These are phyloP conservation scores for Phyllotreta striolata DNA, from an alignment of 2,888 invertebrate genomes.

Conservation along the genomic window DNA sequence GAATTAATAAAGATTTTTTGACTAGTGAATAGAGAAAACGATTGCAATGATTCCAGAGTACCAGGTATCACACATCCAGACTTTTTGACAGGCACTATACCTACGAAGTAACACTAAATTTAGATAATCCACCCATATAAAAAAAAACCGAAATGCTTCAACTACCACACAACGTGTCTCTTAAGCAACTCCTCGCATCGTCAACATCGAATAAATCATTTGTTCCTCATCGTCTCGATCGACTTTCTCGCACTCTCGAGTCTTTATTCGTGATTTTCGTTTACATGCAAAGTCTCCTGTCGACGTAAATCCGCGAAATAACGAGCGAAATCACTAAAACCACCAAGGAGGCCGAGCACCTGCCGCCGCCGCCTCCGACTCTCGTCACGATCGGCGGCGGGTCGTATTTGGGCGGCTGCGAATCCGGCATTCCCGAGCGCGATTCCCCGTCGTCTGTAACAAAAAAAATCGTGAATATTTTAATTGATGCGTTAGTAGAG, in stretches of 20 bases:
- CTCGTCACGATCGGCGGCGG: slow-evolving; percentile 34
- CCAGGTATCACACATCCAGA: too few relatives aligned
- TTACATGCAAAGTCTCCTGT: slow-evolving; percentile 27
- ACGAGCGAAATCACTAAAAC: slow-evolving; percentile 22
- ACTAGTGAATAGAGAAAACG: too few relatives aligned
- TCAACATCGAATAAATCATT: slow-evolving; percentile 22
- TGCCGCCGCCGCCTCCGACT: slow-evolving; percentile 22
- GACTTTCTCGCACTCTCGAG: slow-evolving; percentile 13
- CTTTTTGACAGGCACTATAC: too few relatives aligned
- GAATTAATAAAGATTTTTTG: too few relatives aligned
- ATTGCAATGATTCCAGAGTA: too few relatives aligned
- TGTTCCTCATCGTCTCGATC: slow-evolving; percentile 13
- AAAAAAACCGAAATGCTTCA: slow-evolving; percentile 19
- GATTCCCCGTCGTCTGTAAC: slow-evolving; percentile 30
- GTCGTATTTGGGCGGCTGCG: slow-evolving; percentile 31
- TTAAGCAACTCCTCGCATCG: not conserved
- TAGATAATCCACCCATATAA: not conserved
- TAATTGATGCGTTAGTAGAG: not conserved
- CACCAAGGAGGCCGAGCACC: slow-evolving; percentile 7
- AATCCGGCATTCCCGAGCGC: slow-evolving; percentile 24
- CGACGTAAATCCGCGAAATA: slow-evolving; percentile 14
- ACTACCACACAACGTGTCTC: too few relatives aligned
- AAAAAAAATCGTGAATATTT: slow-evolving; percentile 1
- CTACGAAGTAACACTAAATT: too few relatives aligned
- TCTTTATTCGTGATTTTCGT: slow-evolving; percentile 18